Base-by-base conservation (phyloP, 2,113 vertebrate genomes). In the Amphiprion ocellaris region DNA sequence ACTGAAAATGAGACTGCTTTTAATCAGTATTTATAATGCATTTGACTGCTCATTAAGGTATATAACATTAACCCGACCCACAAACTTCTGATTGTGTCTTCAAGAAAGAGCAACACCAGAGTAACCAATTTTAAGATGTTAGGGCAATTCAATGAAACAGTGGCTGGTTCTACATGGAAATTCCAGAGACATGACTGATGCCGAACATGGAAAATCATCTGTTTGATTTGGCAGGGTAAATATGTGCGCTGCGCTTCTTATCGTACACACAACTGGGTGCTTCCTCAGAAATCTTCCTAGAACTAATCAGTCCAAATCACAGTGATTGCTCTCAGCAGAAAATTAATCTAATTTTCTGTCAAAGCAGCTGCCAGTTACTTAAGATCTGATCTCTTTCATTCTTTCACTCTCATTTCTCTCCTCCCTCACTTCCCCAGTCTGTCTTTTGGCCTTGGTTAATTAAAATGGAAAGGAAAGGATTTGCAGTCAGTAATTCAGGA, bases 341-440 rank as follows among this genome's bases (percentile, higher is more conserved):
- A 94, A 94, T 92, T 88, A 91, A 95, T 94, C 89, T 77, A 85
- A 92, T 95, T 93, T 92, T 93, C 90, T 92, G 91, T 93, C 87
- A 90, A 90, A 94, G 89, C 87, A 82, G 85, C 89, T 92, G 92
- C 92, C 93, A 93, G 90, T 95, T 94, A 93, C 89, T 94, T 92
- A 91, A 93, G 86, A 91, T 87, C 88, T 91, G 89, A 93, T 91
- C 85, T 90, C 83, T 86, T 91, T 87, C 74, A 86, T 78, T 89
- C 73, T 88, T 82, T 91, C 84, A 62, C 79, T 83, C 77, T 79
- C 80, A 59, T 79, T 64, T 78, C 71, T 71, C 61, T 78, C 80
- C 74, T 84, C 79, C 78, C 80, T 81, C 81, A 78, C 78, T 81
- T 74, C 68, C 50, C 70, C 72, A 23, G 76, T 79, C 74, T 85